Evolutionary conservation across 2,888 invertebrate species (phyloP).

Genomic region (Platycheirus albimanus): DNA sequence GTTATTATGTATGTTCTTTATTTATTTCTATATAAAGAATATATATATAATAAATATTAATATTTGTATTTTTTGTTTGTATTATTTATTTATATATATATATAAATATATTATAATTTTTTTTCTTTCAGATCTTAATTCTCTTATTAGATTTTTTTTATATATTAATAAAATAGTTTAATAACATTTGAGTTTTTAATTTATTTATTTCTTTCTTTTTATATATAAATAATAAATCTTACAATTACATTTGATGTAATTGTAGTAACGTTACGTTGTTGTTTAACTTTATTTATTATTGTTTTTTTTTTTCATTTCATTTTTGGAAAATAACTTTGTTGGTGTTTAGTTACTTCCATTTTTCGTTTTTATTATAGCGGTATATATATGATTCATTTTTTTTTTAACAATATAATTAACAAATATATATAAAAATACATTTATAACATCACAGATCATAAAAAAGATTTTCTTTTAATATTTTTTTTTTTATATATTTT

Average conservation of each 20-base stretch:
- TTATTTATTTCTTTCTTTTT: no score
- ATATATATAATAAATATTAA: constrained; percentile 74
- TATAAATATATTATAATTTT: constrained; percentile 70
- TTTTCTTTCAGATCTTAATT: constrained; percentile 74
- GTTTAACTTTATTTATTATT: constrained; percentile 46
- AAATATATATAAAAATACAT: constrained; percentile 79
- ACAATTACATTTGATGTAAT: constrained; percentile 69
- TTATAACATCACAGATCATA: constrained; percentile 78
- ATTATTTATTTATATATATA: constrained; percentile 52
- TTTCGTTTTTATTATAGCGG: constrained; percentile 70
- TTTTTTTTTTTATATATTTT: constrained; percentile 59
- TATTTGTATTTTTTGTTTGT: constrained; percentile 54
- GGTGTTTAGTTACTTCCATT: constrained; percentile 62
- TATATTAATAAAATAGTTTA: constrained; percentile 73
- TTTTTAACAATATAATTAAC: constrained; percentile 77
- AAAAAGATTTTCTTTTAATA: constrained; percentile 76
- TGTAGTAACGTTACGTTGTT: constrained; percentile 46
- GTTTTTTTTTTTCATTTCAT: no score
- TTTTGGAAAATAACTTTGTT: constrained; percentile 68
- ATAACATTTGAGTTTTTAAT: constrained; percentile 67
- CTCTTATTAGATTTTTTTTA: constrained; percentile 69
- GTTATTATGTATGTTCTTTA: constrained; percentile 38
- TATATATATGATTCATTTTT: constrained; percentile 68
- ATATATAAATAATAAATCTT: constrained; percentile 49
- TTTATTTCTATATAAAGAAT: constrained; percentile 68